Percentiles rank a stretch among this genome's conserved stretches.
Evolutionary conservation across 2,888 invertebrate genomes (phyloP).

Genomic region (Lysandra coridon): DNA sequence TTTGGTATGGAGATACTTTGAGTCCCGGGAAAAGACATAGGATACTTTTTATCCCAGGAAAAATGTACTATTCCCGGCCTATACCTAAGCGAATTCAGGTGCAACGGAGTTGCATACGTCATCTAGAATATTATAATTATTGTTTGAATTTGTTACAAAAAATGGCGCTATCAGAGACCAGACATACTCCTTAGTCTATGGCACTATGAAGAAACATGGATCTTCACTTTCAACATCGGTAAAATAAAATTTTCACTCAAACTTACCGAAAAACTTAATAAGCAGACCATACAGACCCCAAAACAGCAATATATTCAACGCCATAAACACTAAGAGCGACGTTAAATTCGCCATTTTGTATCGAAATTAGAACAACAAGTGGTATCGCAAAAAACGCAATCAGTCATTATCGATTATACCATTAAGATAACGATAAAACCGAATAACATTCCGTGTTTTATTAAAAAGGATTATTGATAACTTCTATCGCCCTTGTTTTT

Average conservation of each 20-base stretch:
- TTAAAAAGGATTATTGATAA: constrained; percentile 25
- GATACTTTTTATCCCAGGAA: too few relatives aligned
- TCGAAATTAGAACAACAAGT: constrained; percentile 42
- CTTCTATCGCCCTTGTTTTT: neutral
- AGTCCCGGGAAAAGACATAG: too few relatives aligned
- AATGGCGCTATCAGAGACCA: neutral
- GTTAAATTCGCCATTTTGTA: constrained; percentile 50
- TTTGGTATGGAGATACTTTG: too few relatives aligned
- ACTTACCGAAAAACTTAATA: constrained; percentile 62
- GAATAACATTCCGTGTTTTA: neutral
- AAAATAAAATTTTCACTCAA: neutral
- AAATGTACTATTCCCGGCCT: too few relatives aligned
- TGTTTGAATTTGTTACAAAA: neutral
- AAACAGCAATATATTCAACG: constrained; percentile 56
- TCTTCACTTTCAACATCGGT: neutral
- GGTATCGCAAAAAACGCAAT: constrained; percentile 42
- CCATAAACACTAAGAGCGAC: constrained; percentile 55
- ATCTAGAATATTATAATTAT: too few relatives aligned
- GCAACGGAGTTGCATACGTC: too few relatives aligned
- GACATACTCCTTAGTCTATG: too few relatives aligned
- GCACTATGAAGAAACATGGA: too few relatives aligned
- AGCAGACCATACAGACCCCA: constrained; percentile 58
- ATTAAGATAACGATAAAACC: constrained; percentile 20
- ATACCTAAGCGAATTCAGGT: too few relatives aligned
- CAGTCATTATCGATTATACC: constrained; percentile 32